These are phyloP conservation scores for Cyprinodon tularosa DNA, from an alignment of 2,113 vertebrate species.

Conservation along the genomic window DNA sequence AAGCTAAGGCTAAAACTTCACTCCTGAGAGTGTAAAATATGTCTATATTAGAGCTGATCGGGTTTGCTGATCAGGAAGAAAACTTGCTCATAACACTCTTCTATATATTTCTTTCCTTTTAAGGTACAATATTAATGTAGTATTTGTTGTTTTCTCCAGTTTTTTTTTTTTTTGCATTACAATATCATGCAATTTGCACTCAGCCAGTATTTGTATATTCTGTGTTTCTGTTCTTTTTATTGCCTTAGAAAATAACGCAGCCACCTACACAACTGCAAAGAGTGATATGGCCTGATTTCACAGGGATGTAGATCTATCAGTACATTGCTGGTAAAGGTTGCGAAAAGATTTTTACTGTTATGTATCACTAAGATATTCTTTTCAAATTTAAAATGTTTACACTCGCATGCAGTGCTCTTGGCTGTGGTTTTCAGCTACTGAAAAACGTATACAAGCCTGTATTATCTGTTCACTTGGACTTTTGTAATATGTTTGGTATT, in stretches of 20 bases:
- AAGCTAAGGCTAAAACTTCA: neutral
- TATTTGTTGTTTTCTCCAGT: neutral
- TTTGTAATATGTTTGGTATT: neutral
- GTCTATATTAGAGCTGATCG: conserved; percentile 4
- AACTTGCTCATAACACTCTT: neutral
- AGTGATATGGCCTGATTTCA: neutral
- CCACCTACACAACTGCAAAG: neutral
- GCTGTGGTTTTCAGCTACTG: neutral
- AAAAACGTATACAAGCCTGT: neutral
- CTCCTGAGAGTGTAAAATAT: neutral
- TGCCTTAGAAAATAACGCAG: neutral
- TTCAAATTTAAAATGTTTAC: neutral
- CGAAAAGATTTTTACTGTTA: neutral
- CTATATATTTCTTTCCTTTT: conserved; percentile 17
- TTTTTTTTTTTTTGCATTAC: conserved; percentile 4
- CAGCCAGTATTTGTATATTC: conserved; percentile 9
- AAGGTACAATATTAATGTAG: conserved; percentile 5
- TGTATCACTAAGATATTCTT: neutral
- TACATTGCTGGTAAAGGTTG: neutral
- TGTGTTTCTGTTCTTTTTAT: conserved; percentile 15
- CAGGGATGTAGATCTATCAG: neutral
- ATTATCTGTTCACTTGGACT: neutral
- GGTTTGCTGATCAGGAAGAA: conserved; percentile 5
- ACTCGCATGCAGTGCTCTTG: neutral
- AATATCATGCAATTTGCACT: conserved; percentile 43